Evolutionary conservation across 1,140 invertebrate species (phyloP).

Genomic region (Sweltsa coloradensis): DNA sequence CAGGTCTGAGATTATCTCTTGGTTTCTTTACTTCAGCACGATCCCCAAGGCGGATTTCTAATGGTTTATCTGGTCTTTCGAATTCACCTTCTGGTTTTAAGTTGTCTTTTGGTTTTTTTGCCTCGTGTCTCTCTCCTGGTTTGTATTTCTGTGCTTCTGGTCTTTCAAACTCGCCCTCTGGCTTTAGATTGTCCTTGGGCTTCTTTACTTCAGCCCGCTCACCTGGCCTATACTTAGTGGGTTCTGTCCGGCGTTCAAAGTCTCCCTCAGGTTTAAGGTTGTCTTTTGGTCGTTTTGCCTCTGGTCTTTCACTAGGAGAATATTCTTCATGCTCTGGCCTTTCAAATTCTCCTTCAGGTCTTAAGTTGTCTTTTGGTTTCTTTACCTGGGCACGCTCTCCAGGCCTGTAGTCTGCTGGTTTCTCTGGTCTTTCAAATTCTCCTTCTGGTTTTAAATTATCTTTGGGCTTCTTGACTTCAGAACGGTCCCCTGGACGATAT

Average conservation of each 20-base stretch:
- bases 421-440: constrained; percentile 24
- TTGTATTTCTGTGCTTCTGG: constrained; percentile 21
- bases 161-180: constrained; percentile 40
- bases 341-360: constrained; percentile 33
- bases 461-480: constrained; percentile 13
- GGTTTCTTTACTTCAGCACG: constrained; percentile 4
- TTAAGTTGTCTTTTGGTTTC: constrained; percentile 42
- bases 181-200: constrained; percentile 41
- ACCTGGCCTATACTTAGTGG: constrained; percentile 25
- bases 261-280: constrained; percentile 46
- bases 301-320: constrained; percentile 20
- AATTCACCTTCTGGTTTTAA: constrained; percentile 29
- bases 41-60: no score
- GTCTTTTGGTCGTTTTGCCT: constrained; percentile 14
- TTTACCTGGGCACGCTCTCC: constrained; percentile 39
- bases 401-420: constrained; percentile 28
- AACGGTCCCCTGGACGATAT: not conserved
- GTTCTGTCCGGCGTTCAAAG: constrained; percentile 31
- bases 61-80: constrained; percentile 34
- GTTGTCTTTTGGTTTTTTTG: constrained; percentile 32
- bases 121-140: constrained; percentile 34
- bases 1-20: constrained; percentile 39
- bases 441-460: constrained; percentile 21
- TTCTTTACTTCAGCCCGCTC: constrained; percentile 34
- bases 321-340: constrained; percentile 29